Conservation (phyloP, 2,113 vertebrate genomes). For the Corythornis cristatus region DNA sequence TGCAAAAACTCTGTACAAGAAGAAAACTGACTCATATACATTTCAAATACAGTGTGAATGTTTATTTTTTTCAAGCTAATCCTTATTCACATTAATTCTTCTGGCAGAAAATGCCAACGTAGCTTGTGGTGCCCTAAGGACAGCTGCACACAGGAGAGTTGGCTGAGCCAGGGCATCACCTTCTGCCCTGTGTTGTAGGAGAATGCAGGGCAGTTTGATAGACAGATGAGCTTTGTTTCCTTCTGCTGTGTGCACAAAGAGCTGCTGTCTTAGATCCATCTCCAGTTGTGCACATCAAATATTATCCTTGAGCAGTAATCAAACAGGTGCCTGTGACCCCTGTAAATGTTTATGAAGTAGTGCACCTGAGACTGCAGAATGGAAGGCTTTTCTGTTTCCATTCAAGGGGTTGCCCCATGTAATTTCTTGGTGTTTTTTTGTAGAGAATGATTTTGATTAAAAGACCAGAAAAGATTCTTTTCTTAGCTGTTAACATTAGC, state of each 20-base stretch:
- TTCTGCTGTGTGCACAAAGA: neutral
- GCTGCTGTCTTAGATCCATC: neutral
- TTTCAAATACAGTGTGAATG: neutral
- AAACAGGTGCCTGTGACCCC: neutral
- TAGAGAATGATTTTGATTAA: neutral
- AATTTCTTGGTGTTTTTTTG: neutral
- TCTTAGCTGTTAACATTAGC: neutral
- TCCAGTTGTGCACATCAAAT: neutral
- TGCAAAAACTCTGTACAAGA: neutral
- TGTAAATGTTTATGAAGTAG: neutral
- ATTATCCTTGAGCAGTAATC: neutral
- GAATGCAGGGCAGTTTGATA: neutral
- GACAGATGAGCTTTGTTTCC: neutral
- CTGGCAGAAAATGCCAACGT: neutral
- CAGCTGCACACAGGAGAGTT: neutral
- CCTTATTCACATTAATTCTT: neutral
- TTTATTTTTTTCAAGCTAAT: neutral
- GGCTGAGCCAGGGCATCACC: neutral
- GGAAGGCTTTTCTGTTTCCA: neutral
- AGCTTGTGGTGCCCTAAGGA: neutral
- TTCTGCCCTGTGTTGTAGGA: neutral
- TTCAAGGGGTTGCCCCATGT: neutral
- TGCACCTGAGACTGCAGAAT: neutral
- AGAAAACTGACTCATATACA: neutral
- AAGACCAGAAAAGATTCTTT: neutral